A percentile compares a stretch with the other conserved stretches of the same genome.
phyloP scores from a whole-genome alignment of 2,888 invertebrate species.

The Chloromyia formosa region DNA sequence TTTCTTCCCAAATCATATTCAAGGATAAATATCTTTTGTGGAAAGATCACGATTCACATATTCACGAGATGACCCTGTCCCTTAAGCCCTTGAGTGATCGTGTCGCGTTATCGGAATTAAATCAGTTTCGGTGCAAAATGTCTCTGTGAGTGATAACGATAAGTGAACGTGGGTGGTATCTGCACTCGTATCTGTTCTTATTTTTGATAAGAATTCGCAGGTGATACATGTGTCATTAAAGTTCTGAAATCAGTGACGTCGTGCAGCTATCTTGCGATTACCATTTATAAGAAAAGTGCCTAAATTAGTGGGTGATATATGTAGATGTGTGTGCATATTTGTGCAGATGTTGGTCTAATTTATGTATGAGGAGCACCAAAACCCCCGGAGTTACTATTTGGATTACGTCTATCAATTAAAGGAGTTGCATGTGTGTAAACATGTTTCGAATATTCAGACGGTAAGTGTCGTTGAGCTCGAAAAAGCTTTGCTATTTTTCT shows the following conservation, averaged over 20 bases:
- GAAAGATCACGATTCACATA: conserved; percentile 4
- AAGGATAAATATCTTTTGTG: conserved; percentile 1
- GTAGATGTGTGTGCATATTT: neutral
- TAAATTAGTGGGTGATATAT: neutral
- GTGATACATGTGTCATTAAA: too few species aligned
- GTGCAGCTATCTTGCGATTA: neutral
- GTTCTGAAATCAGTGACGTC: neutral
- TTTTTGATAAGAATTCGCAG: too few species aligned
- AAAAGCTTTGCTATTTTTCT: too few species aligned
- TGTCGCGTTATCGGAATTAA: neutral
- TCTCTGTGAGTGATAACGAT: too few species aligned
- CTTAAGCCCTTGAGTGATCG: neutral
- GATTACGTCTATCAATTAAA: neutral
- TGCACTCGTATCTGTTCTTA: too few species aligned
- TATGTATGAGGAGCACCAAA: neutral
- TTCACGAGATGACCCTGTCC: too few species aligned
- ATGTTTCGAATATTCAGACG: conserved; percentile 41
- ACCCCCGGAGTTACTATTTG: neutral
- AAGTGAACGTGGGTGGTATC: too few species aligned
- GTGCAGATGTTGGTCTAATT: too few species aligned
- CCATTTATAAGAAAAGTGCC: neutral
- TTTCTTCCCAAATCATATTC: conserved; percentile 4
- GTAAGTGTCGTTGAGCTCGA: conserved; percentile 22
- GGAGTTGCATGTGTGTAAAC: conserved; percentile 11
- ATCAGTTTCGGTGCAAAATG: neutral